Evolutionary conservation across 2,797 vertebrate genomes (phyloP), one percentile per base, ranked within the genome.

Genomic region (Australoheros facetus): DNA sequence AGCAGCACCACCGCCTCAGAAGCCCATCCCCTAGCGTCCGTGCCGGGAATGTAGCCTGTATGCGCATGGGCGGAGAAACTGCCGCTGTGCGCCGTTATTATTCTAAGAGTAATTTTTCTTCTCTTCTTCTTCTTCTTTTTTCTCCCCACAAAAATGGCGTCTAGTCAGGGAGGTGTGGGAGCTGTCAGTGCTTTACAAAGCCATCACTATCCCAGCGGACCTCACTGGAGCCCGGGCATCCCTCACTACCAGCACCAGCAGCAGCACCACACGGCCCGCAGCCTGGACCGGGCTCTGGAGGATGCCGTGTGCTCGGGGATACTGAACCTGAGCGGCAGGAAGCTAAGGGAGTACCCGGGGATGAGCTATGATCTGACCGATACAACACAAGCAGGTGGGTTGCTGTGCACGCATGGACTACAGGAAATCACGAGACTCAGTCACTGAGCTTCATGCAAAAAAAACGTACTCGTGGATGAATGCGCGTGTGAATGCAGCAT

Each of bases 381-480:
- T 88, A 99, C 98, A 60, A 98, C 97, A 85, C 97, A 97, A 95
- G 97, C 97, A 96, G 98, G 98, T 99, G 95, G 86, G 96, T 84
- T 1, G n/a, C 13, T 14, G 76, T 57, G 64, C 45, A 16, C 9
- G 77, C 58, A 3, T 5, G 64, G 30, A 48, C 17, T 14, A 3
- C 1, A 1, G 21, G 71, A 42, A 56, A 30, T n/a, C 55, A 55
- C 51, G 14, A 53, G 71, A 45, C 69, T 48, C 55, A 6, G 48
- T 6, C 42, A 1, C 10, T 51, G 34, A 1, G 78, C 59, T 17
- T 72, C 21, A 7, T 23, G 3, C 7, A 26, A 9, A 81, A 81
- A 32, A 32, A 71, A 64, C n/a, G 26, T 32, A 42, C 37, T 28
- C n/a, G 4, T 10, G 23, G 34, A 26, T 72, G 54, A n/a, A 9